Conservation (phyloP, 2,888 invertebrate species). For the Drosophila differens region DNA sequence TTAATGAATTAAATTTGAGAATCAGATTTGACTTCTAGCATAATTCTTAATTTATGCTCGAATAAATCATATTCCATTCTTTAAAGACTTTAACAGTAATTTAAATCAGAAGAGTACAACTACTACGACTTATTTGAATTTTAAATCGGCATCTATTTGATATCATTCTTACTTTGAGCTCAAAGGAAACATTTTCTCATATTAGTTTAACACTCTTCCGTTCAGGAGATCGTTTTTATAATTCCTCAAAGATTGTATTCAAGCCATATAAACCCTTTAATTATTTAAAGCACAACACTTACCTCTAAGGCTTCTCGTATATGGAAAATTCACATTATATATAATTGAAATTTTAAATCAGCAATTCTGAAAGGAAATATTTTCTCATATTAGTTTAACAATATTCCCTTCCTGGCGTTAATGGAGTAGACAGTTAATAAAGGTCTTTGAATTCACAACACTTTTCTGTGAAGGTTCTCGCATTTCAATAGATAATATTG, state of each 20-base stretch:
- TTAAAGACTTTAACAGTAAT: too few species aligned
- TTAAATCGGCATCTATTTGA: too few species aligned
- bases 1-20: not conserved
- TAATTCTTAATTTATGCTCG: not conserved
- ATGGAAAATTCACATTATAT: not conserved
- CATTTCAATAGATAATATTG: not conserved
- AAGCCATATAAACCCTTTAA: too few species aligned
- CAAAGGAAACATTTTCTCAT: not conserved
- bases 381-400: not conserved
- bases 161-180: too few species aligned
- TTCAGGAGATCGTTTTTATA: not conserved
- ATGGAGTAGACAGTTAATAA: not conserved
- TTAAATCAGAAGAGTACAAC: too few species aligned
- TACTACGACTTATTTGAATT: too few species aligned
- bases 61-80: too few species aligned
- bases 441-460: not conserved
- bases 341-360: conserved; percentile 39
- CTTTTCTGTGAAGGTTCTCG: not conserved
- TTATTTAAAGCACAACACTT: not conserved
- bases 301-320: not conserved
- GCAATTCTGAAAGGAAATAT: not conserved
- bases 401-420: not conserved
- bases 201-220: too few species aligned
- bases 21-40: fast-evolving
- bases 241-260: not conserved